Percentiles rank a stretch among this genome's conserved stretches.
Evolutionary conservation across 1,140 invertebrate genomes (phyloP).

Genomic region (Ectropis grisescens): DNA sequence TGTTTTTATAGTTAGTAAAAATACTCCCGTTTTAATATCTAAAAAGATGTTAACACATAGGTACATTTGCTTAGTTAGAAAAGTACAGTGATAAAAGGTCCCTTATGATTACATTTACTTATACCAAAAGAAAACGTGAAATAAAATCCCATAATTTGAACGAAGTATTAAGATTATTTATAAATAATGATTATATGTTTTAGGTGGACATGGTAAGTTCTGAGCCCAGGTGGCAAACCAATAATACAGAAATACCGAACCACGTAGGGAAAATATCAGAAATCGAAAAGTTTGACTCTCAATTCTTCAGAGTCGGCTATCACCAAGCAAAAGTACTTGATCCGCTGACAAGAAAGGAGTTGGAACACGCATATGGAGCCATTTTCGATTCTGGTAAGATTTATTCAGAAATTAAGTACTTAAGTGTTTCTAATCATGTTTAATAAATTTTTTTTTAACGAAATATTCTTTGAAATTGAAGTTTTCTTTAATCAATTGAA

Average conservation of each 20-base stretch:
- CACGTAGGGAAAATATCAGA: slow-evolving; percentile 10
- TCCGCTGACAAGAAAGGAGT: slow-evolving; percentile 46
- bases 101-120: no score
- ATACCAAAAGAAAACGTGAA: no score
- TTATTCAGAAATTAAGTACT: not conserved
- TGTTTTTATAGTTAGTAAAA: no score
- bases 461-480: not conserved
- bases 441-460: no score
- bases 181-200: no score
- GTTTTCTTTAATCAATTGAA: not conserved
- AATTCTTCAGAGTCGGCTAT: slow-evolving; percentile 56
- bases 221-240: slow-evolving; percentile 10
- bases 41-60: no score
- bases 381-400: slow-evolving; percentile 52
- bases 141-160: no score
- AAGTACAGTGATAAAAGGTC: no score
- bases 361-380: slow-evolving; percentile 56
- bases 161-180: no score
- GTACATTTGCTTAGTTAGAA: no score
- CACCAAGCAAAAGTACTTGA: slow-evolving; percentile 52
- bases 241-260: slow-evolving; percentile 16
- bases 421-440: not conserved
- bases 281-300: slow-evolving; percentile 40
- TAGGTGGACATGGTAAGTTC: slow-evolving; percentile 14
- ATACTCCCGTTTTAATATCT: no score